These are phyloP conservation scores for Chloebia gouldiae DNA, from an alignment of 2,113 vertebrate genomes.

Conservation along the genomic window DNA sequence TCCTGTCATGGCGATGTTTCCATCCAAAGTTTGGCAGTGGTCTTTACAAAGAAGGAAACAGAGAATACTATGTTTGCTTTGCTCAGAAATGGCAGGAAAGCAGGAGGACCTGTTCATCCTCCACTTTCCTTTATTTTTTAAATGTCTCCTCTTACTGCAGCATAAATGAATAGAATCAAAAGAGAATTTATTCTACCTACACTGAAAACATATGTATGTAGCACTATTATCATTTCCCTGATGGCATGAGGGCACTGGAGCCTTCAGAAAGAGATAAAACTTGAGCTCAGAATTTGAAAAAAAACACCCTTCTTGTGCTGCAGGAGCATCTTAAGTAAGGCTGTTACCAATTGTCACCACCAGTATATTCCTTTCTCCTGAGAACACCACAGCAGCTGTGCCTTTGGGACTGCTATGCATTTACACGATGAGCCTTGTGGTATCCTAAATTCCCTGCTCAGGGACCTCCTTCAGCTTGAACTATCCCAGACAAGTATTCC, in stretches of 20 bases:
- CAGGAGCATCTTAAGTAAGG: neutral
- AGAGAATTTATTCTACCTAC: slow-evolving; percentile 28
- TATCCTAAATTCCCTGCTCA: neutral
- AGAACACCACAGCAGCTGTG: neutral
- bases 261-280: neutral
- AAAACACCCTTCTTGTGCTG: neutral
- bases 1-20: too few relatives aligned
- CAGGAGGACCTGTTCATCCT: neutral
- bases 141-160: neutral
- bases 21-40: too few relatives aligned
- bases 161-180: neutral
- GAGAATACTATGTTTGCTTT: neutral
- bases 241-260: neutral
- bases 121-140: neutral
- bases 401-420: neutral
- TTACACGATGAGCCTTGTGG: neutral
- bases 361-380: neutral
- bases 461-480: neutral
- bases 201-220: neutral
- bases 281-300: neutral
- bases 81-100: neutral
- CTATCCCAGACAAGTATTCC: neutral
- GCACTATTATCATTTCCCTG: neutral
- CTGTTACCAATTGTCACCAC: neutral
- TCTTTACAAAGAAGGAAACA: neutral